phyloP scores from a whole-genome alignment of 2,888 invertebrate species.

The Thalpophila matura region DNA sequence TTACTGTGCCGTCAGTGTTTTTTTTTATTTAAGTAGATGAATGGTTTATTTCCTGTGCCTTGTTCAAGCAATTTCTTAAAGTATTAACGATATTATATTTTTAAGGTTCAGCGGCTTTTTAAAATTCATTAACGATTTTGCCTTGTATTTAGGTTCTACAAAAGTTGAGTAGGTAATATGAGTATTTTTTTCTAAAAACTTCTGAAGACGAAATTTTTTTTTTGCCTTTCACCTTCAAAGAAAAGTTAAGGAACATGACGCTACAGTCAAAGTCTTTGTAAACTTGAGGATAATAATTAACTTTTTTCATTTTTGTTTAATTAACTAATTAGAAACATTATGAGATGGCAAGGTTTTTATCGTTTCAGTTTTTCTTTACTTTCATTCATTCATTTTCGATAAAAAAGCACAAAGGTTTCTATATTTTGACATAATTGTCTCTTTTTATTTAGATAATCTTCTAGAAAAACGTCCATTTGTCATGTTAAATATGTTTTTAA shows the following conservation, averaged over 20 bases:
- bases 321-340: not conserved
- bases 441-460: too few species aligned
- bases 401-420: not conserved
- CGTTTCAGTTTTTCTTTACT: not conserved
- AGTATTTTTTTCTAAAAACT: not conserved
- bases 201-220: not conserved
- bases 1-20: slow-evolving; percentile 5
- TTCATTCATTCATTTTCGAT: not conserved
- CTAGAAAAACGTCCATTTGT: too few species aligned
- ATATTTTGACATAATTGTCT: too few species aligned
- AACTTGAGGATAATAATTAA: slow-evolving; percentile 8
- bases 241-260: slow-evolving; percentile 1
- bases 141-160: too few species aligned
- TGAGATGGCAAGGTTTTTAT: not conserved
- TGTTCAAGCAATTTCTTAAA: not conserved
- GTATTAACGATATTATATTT: too few species aligned
- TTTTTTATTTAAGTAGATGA: slow-evolving; percentile 19
- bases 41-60: not conserved
- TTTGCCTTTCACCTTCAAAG: not conserved
- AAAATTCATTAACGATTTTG: too few species aligned
- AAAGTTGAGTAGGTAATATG: too few species aligned
- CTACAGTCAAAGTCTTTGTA: slow-evolving; percentile 5
- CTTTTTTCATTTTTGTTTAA: not conserved
- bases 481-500: too few species aligned
- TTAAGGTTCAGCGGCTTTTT: too few species aligned